Evolutionary conservation across 2,888 invertebrate genomes (phyloP).

Genomic region (Caenorhabditis auriculariae): DNA sequence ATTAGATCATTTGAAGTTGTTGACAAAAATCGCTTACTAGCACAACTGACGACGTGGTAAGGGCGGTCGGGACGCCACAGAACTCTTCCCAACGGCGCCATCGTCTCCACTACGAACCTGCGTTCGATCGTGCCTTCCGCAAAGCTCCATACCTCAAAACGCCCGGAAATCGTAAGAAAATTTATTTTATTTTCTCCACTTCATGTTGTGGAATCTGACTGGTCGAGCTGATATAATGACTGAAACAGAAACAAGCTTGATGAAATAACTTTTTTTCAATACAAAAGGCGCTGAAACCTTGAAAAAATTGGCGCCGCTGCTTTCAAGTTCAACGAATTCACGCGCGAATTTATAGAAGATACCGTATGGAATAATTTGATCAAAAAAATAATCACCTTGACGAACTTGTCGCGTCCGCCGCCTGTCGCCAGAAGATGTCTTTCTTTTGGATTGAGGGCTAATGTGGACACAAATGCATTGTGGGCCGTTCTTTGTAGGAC

Average conservation of each 20-base stretch:
- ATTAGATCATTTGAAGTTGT: neutral
- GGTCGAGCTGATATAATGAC: too few relatives aligned
- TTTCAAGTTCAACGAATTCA: too few relatives aligned
- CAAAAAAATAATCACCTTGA: conserved; percentile 28
- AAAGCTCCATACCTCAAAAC: conserved; percentile 42
- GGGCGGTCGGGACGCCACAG: conserved; percentile 36
- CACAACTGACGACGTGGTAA: conserved; percentile 32
- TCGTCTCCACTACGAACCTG: conserved; percentile 27
- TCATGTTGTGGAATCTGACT: too few relatives aligned
- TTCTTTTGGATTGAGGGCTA: conserved; percentile 29
- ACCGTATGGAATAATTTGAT: too few relatives aligned
- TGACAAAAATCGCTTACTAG: conserved; percentile 15
- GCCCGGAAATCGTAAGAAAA: too few relatives aligned
- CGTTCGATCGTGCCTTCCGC: conserved; percentile 7
- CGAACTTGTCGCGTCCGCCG: conserved; percentile 45
- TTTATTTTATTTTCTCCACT: too few relatives aligned
- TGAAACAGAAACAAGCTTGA: too few relatives aligned
- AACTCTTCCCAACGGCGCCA: conserved; percentile 34
- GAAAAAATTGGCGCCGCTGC: too few relatives aligned
- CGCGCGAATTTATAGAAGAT: too few relatives aligned
- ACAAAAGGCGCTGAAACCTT: too few relatives aligned
- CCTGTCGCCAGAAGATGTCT: conserved; percentile 32
- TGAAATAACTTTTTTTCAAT: too few relatives aligned
- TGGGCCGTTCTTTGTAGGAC: conserved; percentile 33
- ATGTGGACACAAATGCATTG: conserved; percentile 32